Conservation (phyloP, 2,888 invertebrate genomes). For the Lordiphosa fenestrarum region DNA sequence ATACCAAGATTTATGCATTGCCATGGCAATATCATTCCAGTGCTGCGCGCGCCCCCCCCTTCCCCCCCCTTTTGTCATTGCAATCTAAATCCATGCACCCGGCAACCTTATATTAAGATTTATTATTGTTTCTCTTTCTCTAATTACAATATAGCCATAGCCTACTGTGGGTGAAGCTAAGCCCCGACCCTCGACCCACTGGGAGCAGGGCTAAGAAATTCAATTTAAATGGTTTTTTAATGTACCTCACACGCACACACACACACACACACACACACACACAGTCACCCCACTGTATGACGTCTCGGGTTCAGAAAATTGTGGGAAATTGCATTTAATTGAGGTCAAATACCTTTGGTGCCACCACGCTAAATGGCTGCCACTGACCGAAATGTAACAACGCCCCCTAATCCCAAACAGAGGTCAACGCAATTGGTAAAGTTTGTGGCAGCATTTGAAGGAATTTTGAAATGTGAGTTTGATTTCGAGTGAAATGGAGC, state of each 20-base stretch:
- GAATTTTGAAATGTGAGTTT: too few relatives aligned
- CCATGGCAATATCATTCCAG: slow-evolving; percentile 30
- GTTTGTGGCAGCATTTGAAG: too few relatives aligned
- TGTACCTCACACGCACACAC: slow-evolving; percentile 37
- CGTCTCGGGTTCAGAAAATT: slow-evolving; percentile 9
- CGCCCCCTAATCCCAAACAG: too few relatives aligned
- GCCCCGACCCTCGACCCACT: neutral
- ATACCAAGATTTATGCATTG: slow-evolving; percentile 58
- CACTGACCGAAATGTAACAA: too few relatives aligned
- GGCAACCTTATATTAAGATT: slow-evolving; percentile 57
- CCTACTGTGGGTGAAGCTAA: slow-evolving; percentile 1
- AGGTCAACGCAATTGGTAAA: too few relatives aligned
- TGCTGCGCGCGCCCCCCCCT: slow-evolving; percentile 1
- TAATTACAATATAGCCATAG: slow-evolving; percentile 65
- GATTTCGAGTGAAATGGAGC: too few relatives aligned
- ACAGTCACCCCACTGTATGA: too few relatives aligned
- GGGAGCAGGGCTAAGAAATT: slow-evolving; percentile 49
- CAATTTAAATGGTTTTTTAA: slow-evolving; percentile 71
- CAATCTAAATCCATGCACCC: slow-evolving; percentile 32
- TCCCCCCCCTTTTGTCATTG: slow-evolving; percentile 9
- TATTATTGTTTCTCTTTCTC: slow-evolving; percentile 45
- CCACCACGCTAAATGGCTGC: too few relatives aligned
- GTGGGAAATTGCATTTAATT: slow-evolving; percentile 34
- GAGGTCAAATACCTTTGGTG: slow-evolving; percentile 18
- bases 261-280: neutral